Base-by-base conservation (phyloP, 2,797 vertebrate genomes). In the Tinamus major region DNA sequence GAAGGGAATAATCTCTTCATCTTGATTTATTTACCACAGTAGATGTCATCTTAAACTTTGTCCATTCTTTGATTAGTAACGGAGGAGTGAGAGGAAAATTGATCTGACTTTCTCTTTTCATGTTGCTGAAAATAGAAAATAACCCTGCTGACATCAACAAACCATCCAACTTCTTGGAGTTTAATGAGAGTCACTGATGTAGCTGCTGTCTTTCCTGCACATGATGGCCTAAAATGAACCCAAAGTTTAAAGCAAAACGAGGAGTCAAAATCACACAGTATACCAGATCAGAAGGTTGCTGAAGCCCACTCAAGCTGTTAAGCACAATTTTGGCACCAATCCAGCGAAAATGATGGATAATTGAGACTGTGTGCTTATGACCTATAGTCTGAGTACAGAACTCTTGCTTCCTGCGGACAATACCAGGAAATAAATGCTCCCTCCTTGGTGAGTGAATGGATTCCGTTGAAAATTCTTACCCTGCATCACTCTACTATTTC, bases 61-160 rank as follows among this genome's bases (percentile, higher is more conserved):
- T 79, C 77, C 80, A 69, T 90, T 85, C 87, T 67, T 58, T 74
- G 67, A 81, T 88, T 90, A 84, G 31, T 18, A 79, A 48, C 4
- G 67, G 62, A 56, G 59, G 74, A 93, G 51, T 59, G 74, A 85
- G 33, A 87, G 39, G 42, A 63, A 70, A 84, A 91, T 41, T 88
- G 79, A 92, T 91, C 51, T 69, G 82, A 70, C 46, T 86, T 94
- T 79, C 82, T 46, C 83, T 46, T 70, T 83, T 62, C 48, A 58
- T 27, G 15, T 56, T 51, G 70, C 68, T 92, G 65, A 96, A 89
- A 93, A 84, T 9, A 94, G 63, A 84, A 95, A 95, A 84, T 53
- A 92, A 90, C 56, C 44, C 61, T 76, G n/a, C 61, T 63, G 27
- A 61, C 89, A 91, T 33, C 65, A 79, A 89, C 51, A 84, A 77